A percentile compares a stretch with the other conserved stretches of the same genome.
Evolutionary conservation across 2,113 vertebrate genomes (phyloP).

Genomic region (Lophura nycthemera): DNA sequence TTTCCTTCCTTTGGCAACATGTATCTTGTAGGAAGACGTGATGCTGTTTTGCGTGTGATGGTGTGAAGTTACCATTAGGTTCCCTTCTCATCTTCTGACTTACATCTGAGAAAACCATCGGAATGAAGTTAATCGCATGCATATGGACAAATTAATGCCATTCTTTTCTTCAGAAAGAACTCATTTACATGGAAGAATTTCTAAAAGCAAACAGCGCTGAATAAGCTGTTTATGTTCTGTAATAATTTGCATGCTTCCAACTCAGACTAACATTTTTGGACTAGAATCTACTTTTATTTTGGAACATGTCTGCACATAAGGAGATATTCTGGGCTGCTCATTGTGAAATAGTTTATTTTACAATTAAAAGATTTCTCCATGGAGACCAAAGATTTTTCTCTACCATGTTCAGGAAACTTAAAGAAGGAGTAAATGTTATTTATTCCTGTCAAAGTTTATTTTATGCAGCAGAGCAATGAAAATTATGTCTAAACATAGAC

Average conservation of each 20-base stretch:
- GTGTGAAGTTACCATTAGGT: conserved; percentile 3
- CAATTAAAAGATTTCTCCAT: not conserved
- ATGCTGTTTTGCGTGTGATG: not conserved
- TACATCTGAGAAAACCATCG: not conserved
- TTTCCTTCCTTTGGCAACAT: not conserved
- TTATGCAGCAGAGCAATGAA: not conserved
- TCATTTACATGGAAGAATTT: not conserved
- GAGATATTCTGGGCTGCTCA: not conserved
- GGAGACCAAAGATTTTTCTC: not conserved
- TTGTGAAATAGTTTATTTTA: conserved; percentile 33
- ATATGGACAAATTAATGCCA: conserved; percentile 14
- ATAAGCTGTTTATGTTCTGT: conserved; percentile 20
- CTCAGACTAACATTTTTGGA: not conserved
- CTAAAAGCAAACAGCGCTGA: conserved; percentile 7
- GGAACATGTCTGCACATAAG: not conserved
- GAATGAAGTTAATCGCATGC: conserved; percentile 7
- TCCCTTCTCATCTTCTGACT: not conserved
- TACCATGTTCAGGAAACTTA: not conserved
- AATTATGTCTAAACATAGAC: not conserved
- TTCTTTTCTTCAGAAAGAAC: not conserved
- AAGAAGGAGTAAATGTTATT: not conserved
- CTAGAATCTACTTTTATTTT: conserved; percentile 10
- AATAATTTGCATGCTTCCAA: not conserved
- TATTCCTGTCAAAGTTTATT: not conserved
- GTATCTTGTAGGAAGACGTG: not conserved